A percentile compares a stretch with the other conserved stretches of the same genome.
Conservation (phyloP, 2,113 vertebrate species). For the Cettia cetti region DNA sequence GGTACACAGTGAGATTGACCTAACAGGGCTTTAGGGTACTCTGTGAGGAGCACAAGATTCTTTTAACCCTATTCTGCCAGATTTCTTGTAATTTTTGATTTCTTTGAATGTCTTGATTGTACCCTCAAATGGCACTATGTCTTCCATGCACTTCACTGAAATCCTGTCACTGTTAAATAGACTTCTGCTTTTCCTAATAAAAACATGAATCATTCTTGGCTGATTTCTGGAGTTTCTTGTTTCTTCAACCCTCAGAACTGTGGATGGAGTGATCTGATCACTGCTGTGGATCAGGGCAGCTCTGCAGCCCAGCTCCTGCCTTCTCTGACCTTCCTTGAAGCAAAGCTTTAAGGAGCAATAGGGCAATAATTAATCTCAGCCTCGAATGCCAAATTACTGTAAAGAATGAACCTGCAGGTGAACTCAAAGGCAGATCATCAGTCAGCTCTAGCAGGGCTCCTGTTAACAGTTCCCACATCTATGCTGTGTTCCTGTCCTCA, state of each 20-base stretch:
- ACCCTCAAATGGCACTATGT: neutral
- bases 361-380: neutral
- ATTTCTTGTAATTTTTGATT: neutral
- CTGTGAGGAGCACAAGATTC: neutral
- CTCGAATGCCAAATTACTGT: neutral
- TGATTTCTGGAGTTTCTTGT: neutral
- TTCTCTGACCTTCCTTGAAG: neutral
- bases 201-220: neutral
- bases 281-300: neutral
- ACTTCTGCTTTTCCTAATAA: conserved; percentile 4
- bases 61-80: neutral
- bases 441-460: neutral
- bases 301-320: neutral
- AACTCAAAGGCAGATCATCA: neutral
- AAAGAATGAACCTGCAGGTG: neutral
- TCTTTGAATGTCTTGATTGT: neutral
- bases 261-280: neutral
- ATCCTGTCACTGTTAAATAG: neutral
- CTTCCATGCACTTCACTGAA: neutral
- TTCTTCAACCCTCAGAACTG: neutral
- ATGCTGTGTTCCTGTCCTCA: neutral
- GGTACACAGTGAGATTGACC: neutral
- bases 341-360: neutral
- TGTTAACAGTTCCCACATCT: too few relatives aligned
- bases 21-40: neutral